A percentile compares a stretch with the other conserved stretches of the same genome.
phyloP scores from a whole-genome alignment of 2,888 invertebrate species.

The Hanleya hanleyi region DNA sequence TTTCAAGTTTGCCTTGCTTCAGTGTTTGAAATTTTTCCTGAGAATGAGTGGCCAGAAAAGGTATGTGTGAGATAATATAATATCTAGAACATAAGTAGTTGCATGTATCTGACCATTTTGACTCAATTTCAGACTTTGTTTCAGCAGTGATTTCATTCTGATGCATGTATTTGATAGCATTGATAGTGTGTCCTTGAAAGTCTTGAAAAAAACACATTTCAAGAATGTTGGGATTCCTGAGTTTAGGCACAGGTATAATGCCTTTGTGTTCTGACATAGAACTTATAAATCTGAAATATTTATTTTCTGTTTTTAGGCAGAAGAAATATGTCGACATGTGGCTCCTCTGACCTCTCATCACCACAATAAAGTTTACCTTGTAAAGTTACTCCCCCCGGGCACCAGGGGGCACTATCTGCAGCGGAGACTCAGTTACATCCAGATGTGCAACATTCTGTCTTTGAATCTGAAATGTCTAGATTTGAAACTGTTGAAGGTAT shows the following conservation, averaged over 20 bases:
- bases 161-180: no score
- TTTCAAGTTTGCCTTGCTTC: slow-evolving; percentile 14
- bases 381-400: slow-evolving; percentile 42
- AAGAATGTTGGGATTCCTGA: no score
- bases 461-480: slow-evolving; percentile 18
- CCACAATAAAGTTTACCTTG: slow-evolving; percentile 48
- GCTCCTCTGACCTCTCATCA: slow-evolving; percentile 44
- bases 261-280: no score
- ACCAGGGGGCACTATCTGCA: slow-evolving; percentile 44
- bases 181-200: no score
- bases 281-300: no score
- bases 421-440: slow-evolving; percentile 41
- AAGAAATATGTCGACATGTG: slow-evolving; percentile 37
- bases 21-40: background rate
- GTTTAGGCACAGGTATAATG: no score
- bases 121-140: no score
- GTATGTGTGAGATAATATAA: no score
- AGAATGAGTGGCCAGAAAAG: slow-evolving; percentile 13
- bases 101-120: no score
- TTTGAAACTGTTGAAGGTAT: background rate
- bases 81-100: no score
- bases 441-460: slow-evolving; percentile 34
- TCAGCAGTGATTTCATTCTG: no score
- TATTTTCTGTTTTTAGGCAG: slow-evolving; percentile 36
- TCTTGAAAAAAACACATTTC: no score